Conservation (phyloP, 2,797 vertebrate genomes). For the Phrynocephalus guinanensis region DNA sequence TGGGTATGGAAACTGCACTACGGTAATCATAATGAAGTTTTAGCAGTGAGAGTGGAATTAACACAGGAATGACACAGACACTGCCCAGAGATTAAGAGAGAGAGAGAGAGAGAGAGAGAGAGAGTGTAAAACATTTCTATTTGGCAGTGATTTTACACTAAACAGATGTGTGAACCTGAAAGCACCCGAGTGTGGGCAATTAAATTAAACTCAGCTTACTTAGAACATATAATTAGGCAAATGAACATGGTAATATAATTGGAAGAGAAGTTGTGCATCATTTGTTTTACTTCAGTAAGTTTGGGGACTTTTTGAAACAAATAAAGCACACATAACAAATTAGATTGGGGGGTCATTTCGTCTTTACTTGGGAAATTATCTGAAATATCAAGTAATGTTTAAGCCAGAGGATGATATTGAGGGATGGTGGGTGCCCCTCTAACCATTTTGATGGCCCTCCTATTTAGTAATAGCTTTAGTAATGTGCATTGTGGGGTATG, state of each 20-base stretch:
- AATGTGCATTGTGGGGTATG: no score
- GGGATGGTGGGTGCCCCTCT: background rate
- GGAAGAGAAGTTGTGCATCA: slow-evolving; percentile 16
- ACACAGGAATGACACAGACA: background rate
- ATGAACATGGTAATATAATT: slow-evolving; percentile 43
- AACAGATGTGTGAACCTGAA: slow-evolving; percentile 40
- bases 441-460: background rate
- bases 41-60: slow-evolving; percentile 34
- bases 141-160: slow-evolving; percentile 13
- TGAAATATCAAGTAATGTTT: background rate
- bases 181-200: slow-evolving; percentile 51
- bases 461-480: background rate
- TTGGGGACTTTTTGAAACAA: slow-evolving; percentile 4
- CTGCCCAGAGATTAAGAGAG: slow-evolving; percentile 9
- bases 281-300: slow-evolving; percentile 24
- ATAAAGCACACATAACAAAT: slow-evolving; percentile 15
- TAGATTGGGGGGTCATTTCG: slow-evolving; percentile 4
- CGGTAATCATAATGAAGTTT: slow-evolving; percentile 7
- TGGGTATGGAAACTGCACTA: slow-evolving; percentile 31
- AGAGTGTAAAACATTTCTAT: slow-evolving; percentile 29
- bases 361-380: slow-evolving; percentile 4
- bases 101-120: no score
- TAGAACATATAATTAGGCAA: slow-evolving; percentile 52
- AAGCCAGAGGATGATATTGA: background rate
- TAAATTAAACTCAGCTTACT: slow-evolving; percentile 47